Evolutionary conservation across 2,797 vertebrate genomes (phyloP), one percentile per base, ranked within the genome.

Genomic region (Ispidina lecontei): DNA sequence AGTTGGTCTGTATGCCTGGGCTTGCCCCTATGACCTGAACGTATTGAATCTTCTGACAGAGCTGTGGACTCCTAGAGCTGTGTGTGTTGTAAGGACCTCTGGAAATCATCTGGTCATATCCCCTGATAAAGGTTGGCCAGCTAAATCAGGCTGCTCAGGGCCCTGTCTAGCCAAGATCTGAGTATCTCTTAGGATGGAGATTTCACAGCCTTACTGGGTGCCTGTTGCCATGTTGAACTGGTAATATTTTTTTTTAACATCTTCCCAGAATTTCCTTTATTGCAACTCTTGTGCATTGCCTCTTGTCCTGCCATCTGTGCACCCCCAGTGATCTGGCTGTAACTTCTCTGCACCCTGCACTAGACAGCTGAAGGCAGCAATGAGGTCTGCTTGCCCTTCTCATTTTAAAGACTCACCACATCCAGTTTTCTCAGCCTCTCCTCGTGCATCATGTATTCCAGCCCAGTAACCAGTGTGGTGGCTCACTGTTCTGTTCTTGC

Each of bases 371-470:
- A 44, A 3, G 47, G 7, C 44, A 77, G 29, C 21, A n/a, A 7
- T 7, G 2, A 5, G 29, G 47, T 52, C 19, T 7, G 78, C 23
- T 26, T 7, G 18, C 13, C 7, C 14, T 75, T 58, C 19, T 54
- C n/a, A 18, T 39, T 59, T 21, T 13, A 28, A 23, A 23, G 29
- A 3, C 20, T 11, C n/a, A 6, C 46, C 29, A 22, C 26, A 8
- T 7, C 3, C 41, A 4, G 9, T 28, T 59, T 51, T 20, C 62
- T 54, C 67, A 84, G 33, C 33, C 12, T 65, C 12, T 35, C 17
- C 9, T 58, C 2, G 0, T 22, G 31, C 15, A 10, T 2, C 7
- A 1, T 5, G 2, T 73, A 14, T 8, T 59, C 12, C 29, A 46
- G 4, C 7, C 18, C 43, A 12, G 29, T 79, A 33, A 43, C 2